Evolutionary conservation across 2,797 vertebrate species (phyloP), one percentile per base, ranked within the genome.

Genomic region (Melanotaenia parkinsoni): DNA sequence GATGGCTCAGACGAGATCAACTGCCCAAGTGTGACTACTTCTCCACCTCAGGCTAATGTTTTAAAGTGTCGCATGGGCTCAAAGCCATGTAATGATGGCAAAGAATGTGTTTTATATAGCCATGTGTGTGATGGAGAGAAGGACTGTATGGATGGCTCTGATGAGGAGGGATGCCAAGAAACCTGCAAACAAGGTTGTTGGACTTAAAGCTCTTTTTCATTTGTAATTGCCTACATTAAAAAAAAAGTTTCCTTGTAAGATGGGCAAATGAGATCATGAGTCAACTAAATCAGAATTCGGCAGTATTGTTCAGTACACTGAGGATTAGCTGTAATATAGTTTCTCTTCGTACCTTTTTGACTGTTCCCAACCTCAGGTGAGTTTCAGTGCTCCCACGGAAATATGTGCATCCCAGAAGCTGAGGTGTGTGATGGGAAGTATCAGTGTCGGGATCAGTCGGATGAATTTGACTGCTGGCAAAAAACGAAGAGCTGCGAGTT

Each of bases 401-500:
- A 80, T 0, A 69, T 37, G 74, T 98, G 97, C 16, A 57, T 97
- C 0, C 30, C 90, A 2, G 67, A 79, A 0, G 81, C 50, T 0
- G 88, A 94, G 51, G 95, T 57, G 69, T 98, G 97, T 0, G 96
- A 98, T 0, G 96, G 97, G 0, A 90, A 85, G 2, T 63, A 77
- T 0, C 96, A 98, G 32, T 98, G 97, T 67, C 80, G 32, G 0
- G 96, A 99, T 0, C 91, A 83, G 8, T 98, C 97, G 0, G 97
- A 99, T 3, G 97, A 98, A 81, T 1, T 4, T 0, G 75, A 86
- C 82, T 98, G 97, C 86, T 92, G 91, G 86, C 74, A 65, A 22
- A 82, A 58, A 26, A 88, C 85, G 0, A 90, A 86, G 20, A 91
- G 91, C 13, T 98, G 97, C 0, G 91, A 94, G 64, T 82, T 94